phyloP scores from a whole-genome alignment of 2,888 invertebrate species.

The Leucophenga montana region DNA sequence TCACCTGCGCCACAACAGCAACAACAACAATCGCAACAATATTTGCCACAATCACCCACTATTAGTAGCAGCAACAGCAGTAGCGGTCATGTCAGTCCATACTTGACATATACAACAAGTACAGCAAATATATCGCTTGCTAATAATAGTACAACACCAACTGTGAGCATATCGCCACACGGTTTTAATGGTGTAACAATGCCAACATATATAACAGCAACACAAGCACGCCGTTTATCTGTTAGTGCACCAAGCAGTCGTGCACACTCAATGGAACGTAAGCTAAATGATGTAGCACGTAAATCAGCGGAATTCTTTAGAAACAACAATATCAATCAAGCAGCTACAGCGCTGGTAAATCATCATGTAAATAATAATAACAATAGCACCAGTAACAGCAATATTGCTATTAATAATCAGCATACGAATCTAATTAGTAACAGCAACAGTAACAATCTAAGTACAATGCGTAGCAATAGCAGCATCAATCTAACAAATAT shows the following conservation, averaged over 20 bases:
- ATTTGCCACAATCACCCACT: constrained; percentile 51
- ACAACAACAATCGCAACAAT: constrained; percentile 46
- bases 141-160: constrained; percentile 36
- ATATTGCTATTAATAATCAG: constrained; percentile 29
- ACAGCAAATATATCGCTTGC: constrained; percentile 34
- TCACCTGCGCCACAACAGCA: constrained; percentile 43
- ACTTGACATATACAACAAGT: constrained; percentile 31
- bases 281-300: constrained; percentile 57
- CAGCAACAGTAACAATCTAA: constrained; percentile 47
- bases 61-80: constrained; percentile 37
- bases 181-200: constrained; percentile 57
- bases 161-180: constrained; percentile 55
- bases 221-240: constrained; percentile 56
- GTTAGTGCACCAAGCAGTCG: constrained; percentile 68
- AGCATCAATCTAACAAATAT: constrained; percentile 23
- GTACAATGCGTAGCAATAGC: constrained; percentile 40
- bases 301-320: constrained; percentile 66
- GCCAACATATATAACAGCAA: constrained; percentile 56
- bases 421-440: constrained; percentile 48
- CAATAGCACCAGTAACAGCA: constrained; percentile 34
- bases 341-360: background rate
- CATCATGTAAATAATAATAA: constrained; percentile 38
- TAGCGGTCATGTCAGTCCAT: constrained; percentile 39
- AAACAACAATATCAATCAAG: constrained; percentile 23
- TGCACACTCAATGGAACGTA: constrained; percentile 70